A percentile compares a stretch with the other conserved stretches of the same genome.
phyloP scores from a whole-genome alignment of 2,888 invertebrate genomes.

The Megamerina dolium region DNA sequence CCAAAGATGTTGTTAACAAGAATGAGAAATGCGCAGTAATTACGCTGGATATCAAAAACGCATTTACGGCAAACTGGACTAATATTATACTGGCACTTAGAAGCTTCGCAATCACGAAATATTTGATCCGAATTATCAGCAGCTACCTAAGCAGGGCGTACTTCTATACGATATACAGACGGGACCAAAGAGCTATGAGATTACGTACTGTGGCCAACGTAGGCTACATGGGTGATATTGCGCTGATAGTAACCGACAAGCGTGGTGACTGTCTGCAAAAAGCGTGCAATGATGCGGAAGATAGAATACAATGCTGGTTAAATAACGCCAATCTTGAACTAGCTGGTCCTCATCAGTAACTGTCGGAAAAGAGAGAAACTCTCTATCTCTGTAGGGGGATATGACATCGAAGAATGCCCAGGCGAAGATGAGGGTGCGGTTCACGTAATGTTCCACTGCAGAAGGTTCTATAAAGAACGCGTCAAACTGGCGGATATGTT shows the following conservation, averaged over 20 bases:
- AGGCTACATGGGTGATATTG: constrained; percentile 14
- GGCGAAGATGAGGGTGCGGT: no score
- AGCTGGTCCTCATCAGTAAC: no score
- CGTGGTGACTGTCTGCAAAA: not conserved
- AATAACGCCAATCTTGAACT: no score
- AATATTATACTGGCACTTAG: not conserved
- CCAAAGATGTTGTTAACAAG: no score
- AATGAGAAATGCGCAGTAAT: constrained; percentile 9
- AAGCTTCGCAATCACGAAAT: not conserved
- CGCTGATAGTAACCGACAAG: constrained; percentile 1
- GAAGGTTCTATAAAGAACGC: no score
- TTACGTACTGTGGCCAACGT: constrained; percentile 6
- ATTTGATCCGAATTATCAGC: not conserved
- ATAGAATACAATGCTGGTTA: no score
- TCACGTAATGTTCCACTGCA: no score
- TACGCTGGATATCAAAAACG: constrained; percentile 10
- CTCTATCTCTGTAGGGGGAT: no score
- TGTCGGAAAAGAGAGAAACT: no score
- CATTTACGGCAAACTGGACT: no score
- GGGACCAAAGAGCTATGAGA: constrained; percentile 2
- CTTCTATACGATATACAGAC: constrained; percentile 10
- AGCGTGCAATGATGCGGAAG: not conserved
- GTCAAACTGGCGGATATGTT: no score
- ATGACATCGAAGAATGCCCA: no score
- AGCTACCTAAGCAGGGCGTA: constrained; percentile 5